A percentile compares a stretch with the other conserved stretches of the same genome.
Evolutionary conservation across 2,888 invertebrate genomes (phyloP).

Genomic region (Dryococelus australis): DNA sequence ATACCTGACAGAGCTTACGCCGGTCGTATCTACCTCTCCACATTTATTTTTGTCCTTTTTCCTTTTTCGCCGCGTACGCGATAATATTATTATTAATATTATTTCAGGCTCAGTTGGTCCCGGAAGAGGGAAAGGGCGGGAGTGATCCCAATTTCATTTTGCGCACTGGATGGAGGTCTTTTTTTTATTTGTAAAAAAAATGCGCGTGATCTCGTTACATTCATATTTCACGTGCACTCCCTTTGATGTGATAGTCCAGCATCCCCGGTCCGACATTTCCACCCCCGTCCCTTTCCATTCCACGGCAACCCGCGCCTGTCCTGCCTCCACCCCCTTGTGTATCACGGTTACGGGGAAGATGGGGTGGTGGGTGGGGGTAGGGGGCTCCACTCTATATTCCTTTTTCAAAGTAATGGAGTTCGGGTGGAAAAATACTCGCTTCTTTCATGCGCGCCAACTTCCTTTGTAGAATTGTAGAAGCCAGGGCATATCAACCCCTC

Average conservation of each 20-base stretch:
- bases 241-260: conserved; percentile 10
- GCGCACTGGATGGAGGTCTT: not conserved
- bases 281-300: not conserved
- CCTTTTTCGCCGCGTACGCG: not conserved
- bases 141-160: conserved; percentile 9
- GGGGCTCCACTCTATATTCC: not conserved
- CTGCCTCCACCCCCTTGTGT: not conserved
- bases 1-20: not conserved
- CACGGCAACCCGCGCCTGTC: not conserved
- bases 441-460: not conserved
- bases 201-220: conserved; percentile 3
- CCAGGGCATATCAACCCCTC: not conserved
- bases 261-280: not conserved
- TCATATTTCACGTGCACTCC: conserved; percentile 16
- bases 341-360: too few species aligned
- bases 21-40: not conserved
- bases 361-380: too few species aligned
- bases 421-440: conserved; percentile 16
- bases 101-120: conserved; percentile 1
- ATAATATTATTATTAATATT: conserved; percentile 5
- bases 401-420: conserved; percentile 9
- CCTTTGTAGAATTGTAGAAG: conserved; percentile 16
- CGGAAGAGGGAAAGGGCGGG: not conserved
- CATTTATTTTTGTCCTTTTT: not conserved
- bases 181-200: not conserved